Base-by-base conservation (phyloP, 2,797 vertebrate genomes). In the Acestrorhynchus altus region DNA sequence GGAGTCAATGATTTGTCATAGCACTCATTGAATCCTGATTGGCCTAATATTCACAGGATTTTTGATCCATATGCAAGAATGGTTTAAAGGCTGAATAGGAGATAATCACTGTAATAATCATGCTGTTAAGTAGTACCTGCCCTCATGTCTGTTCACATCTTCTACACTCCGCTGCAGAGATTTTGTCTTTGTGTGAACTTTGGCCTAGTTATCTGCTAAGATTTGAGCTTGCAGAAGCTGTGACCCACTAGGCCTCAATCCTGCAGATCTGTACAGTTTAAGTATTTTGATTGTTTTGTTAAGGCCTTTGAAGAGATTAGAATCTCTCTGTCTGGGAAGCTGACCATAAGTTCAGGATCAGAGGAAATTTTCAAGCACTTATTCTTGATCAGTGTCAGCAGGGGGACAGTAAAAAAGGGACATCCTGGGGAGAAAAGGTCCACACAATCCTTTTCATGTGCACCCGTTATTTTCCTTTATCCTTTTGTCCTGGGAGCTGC, bases 391-490 rank as follows among this genome's bases (percentile, higher is more conserved):
- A 24, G 59, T 47, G 64, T 63, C 59, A 61, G 46, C 49, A 68
- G 51, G 60, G 72, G 12, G 47, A 49, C 13, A 44, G 46, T 1
- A 60, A 69, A 67, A n/a, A n/a, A n/a, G n/a, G n/a, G 69, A 46
- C 49, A 35, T 75, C 75, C 40, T 46, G 47, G 59, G 24, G 44
- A n/a, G n/a, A 24, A 71, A 49, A 42, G 60, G 89, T 81, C 78
- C n/a, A 89, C 77, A 87, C 76, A 66, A 68, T 78, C 54, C 52
- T 54, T 86, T 86, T 89, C 85, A 83, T 80, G 60, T 71, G 66
- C 56, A 54, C 57, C 68, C 40, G 24, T 66, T 73, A 56, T 72
- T 54, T 42, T 69, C 40, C 51, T 74, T 75, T 28, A 15, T 28
- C 6, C 68, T 22, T 63, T 11, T 66, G 42, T 28, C 57, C 52